These are phyloP conservation scores for Malurus splendens DNA, from an alignment of 2,797 vertebrate species.

Conservation along the genomic window DNA sequence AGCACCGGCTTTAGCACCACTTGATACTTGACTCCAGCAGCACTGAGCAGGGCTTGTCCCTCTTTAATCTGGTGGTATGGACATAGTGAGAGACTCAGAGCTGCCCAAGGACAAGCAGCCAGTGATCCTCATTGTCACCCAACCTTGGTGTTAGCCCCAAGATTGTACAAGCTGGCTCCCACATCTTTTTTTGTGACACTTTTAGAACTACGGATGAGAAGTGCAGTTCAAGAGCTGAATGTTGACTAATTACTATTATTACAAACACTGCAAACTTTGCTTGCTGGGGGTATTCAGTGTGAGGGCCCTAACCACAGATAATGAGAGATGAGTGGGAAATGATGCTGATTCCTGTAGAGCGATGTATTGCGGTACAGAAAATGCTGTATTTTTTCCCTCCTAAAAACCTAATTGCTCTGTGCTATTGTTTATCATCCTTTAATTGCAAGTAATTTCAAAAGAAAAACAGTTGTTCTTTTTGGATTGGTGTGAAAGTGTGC, in stretches of 20 bases:
- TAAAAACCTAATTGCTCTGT: conserved; percentile 17
- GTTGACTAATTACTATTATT: background rate
- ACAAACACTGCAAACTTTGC: background rate
- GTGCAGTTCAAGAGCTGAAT: background rate
- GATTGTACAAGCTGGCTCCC: background rate
- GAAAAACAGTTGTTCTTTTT: conserved; percentile 8
- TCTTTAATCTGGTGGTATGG: background rate
- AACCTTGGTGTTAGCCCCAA: background rate
- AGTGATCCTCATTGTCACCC: background rate
- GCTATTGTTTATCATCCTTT: background rate
- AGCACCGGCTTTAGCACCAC: background rate
- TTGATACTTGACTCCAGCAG: background rate
- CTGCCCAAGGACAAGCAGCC: background rate
- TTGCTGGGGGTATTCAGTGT: background rate
- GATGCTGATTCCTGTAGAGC: background rate
- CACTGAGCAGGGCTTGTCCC: background rate
- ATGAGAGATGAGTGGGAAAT: conserved; percentile 27
- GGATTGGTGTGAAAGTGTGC: background rate
- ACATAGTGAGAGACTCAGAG: background rate
- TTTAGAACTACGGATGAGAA: background rate
- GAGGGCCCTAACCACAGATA: background rate
- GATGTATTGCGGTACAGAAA: background rate
- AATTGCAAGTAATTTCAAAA: conserved; percentile 2
- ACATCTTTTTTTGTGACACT: background rate
- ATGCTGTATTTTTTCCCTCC: background rate